Conservation (phyloP, 2,113 vertebrate species). For the Corydoras maculifer region DNA sequence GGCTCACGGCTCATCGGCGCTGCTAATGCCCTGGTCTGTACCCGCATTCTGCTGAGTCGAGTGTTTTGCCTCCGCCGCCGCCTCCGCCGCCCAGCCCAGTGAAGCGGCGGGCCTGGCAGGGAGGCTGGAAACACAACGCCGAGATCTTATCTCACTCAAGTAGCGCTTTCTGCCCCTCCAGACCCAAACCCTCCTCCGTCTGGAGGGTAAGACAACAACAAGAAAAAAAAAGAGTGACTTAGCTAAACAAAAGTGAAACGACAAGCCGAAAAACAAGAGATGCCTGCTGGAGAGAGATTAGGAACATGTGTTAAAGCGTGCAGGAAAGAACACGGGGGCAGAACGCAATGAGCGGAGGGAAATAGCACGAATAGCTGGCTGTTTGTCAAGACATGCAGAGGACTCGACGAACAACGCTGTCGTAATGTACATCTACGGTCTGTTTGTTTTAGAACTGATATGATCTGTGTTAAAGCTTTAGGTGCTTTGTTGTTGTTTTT, state of each 20-base stretch:
- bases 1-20: conserved; percentile 23
- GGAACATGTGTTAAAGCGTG: conserved; percentile 34
- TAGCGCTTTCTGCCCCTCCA: conserved; percentile 1
- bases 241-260: conserved; percentile 37
- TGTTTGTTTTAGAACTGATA: no score
- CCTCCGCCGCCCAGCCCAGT: not conserved
- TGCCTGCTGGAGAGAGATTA: conserved; percentile 37
- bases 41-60: conserved; percentile 28
- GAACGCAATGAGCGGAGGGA: not conserved
- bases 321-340: conserved; percentile 30
- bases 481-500: no score
- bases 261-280: conserved; percentile 24
- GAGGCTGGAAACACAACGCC: conserved; percentile 24
- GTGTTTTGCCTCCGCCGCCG: not conserved
- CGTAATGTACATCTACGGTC: no score
- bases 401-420: no score
- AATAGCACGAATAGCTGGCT: conserved; percentile 13
- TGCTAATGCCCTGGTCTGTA: conserved; percentile 11
- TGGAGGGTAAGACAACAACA: conserved; percentile 24
- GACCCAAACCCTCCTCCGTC: conserved; percentile 11
- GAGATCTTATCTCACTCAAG: conserved; percentile 30
- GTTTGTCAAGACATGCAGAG: no score
- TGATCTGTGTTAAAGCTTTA: no score
- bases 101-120: conserved; percentile 13
- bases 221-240: conserved; percentile 8